phyloP scores from a whole-genome alignment of 2,888 invertebrate species.

The Ectemnius cavifrons region DNA sequence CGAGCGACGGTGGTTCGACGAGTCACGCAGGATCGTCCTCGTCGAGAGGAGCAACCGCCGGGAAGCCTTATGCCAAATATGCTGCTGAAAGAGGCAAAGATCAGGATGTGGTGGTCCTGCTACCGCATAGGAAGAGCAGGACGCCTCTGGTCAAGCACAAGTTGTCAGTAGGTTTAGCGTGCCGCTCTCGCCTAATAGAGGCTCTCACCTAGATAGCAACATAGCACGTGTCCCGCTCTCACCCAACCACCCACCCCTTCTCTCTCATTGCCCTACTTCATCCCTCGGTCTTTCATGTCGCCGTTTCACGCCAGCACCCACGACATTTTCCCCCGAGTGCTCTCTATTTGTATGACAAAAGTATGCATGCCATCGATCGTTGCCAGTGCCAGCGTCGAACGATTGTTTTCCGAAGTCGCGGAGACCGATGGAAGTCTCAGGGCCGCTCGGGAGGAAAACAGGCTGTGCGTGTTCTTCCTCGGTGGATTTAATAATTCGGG shows the following conservation, averaged over 20 bases:
- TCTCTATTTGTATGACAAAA: not conserved
- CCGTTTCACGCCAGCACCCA: not conserved
- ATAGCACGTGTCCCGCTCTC: not conserved
- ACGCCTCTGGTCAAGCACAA: conserved; percentile 71
- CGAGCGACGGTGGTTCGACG: conserved; percentile 51
- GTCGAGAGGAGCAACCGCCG: conserved; percentile 34
- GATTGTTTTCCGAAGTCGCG: not conserved
- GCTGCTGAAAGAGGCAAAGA: conserved; percentile 63
- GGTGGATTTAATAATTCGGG: not conserved
- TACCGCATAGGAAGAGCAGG: conserved; percentile 70
- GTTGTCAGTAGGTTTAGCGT: conserved; percentile 65
- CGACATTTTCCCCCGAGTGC: not conserved
- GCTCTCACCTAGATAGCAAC: not conserved
- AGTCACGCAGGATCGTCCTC: conserved; percentile 34
- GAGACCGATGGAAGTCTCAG: not conserved
- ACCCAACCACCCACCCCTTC: not conserved
- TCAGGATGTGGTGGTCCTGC: conserved; percentile 71
- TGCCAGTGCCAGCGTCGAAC: not conserved
- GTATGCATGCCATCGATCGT: conserved; percentile 5
- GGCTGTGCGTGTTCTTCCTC: too few relatives aligned
- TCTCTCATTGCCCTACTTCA: not conserved
- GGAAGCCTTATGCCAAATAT: conserved; percentile 55
- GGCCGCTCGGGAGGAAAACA: too few relatives aligned
- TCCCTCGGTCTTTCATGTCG: not conserved
- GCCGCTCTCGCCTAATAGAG: not conserved